Evolutionary conservation across 1,140 invertebrate species (phyloP), one percentile per base, ranked within the genome.

Genomic region (Drosophila willistoni): DNA sequence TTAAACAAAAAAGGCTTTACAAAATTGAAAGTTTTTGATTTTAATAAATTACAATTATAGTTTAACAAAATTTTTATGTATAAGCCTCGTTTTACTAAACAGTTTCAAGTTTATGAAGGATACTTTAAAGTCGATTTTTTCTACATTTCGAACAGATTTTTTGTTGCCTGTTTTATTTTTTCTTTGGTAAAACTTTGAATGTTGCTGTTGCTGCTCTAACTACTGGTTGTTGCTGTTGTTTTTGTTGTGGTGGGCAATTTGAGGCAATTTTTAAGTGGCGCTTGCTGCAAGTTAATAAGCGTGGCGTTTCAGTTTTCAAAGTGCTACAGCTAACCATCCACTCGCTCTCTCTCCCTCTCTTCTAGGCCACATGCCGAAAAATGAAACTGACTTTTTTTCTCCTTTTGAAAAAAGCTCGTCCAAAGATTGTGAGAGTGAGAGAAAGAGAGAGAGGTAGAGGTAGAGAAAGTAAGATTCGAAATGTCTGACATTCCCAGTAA

Each of bases 231-330:
- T 66, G 13, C 22, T 65, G 42, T 14, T 64, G 29, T 55, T 63
- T 59, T 62, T 71, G 57, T 22, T 34, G 60, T 74, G 64, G 51
- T 66, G 64, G 82, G 74, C 74, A 74, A 85, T 85, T 85, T 80
- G 64, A 73, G 70, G 57, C 74, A 69, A 73, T 79, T 79, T 68
- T 83, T 83, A 82, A 82, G 76, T 82, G 75, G 72, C 71, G 72
- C 69, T 68, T 79, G 71, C 76, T 77, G 76, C 76, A 71, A 80
- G 83, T 79, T 87, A 87, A 87, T 87, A 87, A 89, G 77, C 84
- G 77, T 73, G 67, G 47, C 71, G 79, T 77, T 83, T 86, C 83
- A 87, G 57, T 67, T 86, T 87, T 68, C 71, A 77, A 77, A 81
- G 62, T 79, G 59, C 62, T 34, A 29, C 29, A 14, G 65, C 36